Conservation (phyloP, 2,113 vertebrate genomes). For the Hyperoodon ampullatus region DNA sequence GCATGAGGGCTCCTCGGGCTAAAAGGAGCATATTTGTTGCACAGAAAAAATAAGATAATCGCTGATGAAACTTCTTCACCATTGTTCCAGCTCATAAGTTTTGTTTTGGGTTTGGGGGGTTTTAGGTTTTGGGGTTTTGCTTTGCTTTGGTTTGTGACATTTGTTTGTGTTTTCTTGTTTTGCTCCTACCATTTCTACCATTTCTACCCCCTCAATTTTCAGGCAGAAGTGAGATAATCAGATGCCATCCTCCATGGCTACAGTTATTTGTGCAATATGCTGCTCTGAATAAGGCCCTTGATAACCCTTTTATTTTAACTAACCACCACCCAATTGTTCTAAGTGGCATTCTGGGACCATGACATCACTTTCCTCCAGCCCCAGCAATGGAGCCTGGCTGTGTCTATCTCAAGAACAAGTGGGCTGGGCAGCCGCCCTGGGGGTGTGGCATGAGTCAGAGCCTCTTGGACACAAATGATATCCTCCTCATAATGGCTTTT, state of each 20-base stretch:
- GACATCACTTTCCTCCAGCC: conserved; percentile 38
- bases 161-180: conserved; percentile 18
- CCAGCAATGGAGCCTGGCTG: conserved; percentile 33
- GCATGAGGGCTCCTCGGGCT: conserved; percentile 28
- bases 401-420: conserved; percentile 45
- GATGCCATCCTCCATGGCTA: conserved; percentile 36
- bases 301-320: conserved; percentile 44
- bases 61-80: conserved; percentile 30
- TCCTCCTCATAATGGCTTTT: conserved; percentile 61
- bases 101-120: not conserved
- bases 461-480: conserved; percentile 62
- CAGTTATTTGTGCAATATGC: not conserved
- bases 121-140: not conserved
- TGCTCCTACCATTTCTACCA: conserved; percentile 47
- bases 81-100: conserved; percentile 48
- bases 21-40: conserved; percentile 51
- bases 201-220: conserved; percentile 44
- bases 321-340: conserved; percentile 43
- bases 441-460: conserved; percentile 43
- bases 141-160: conserved; percentile 17
- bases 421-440: conserved; percentile 13
- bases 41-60: conserved; percentile 35
- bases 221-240: conserved; percentile 47
- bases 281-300: conserved; percentile 36
- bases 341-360: conserved; percentile 51